Evolutionary conservation across 2,888 invertebrate genomes (phyloP).

Genomic region (Chloroclystis v-ata): DNA sequence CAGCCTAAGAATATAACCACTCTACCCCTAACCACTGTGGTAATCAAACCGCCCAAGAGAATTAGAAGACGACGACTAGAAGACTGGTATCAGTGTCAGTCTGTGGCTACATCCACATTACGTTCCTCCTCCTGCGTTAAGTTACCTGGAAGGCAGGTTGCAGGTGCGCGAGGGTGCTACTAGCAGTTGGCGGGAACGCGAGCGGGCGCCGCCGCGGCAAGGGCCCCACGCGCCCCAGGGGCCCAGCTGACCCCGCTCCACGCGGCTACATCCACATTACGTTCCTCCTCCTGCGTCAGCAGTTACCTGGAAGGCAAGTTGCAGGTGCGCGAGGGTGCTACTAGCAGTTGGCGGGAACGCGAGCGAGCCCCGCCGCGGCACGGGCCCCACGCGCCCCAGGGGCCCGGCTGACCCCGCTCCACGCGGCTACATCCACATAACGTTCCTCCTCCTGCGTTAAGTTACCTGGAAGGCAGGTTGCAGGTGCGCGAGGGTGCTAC

Average conservation of each 20-base stretch:
- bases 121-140: too few species aligned
- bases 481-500: conserved; percentile 52
- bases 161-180: conserved; percentile 52
- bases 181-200: conserved; percentile 59
- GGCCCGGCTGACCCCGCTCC: conserved; percentile 50
- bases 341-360: conserved; percentile 57
- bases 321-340: conserved; percentile 51
- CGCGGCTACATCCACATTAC: conserved; percentile 61
- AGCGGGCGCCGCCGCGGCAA: conserved; percentile 64
- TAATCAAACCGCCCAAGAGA: too few species aligned
- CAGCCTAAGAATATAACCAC: too few species aligned
- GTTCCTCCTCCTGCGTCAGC: conserved; percentile 56
- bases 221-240: conserved; percentile 70
- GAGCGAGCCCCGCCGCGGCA: conserved; percentile 66
- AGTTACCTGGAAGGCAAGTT: conserved; percentile 51
- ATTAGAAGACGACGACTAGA: too few species aligned
- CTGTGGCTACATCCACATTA: too few species aligned
- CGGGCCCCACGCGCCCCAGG: conserved; percentile 68
- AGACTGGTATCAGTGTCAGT: too few species aligned
- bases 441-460: conserved; percentile 58
- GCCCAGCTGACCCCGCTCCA: conserved; percentile 48
- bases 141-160: conserved; percentile 52
- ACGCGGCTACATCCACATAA: conserved; percentile 55
- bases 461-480: conserved; percentile 52
- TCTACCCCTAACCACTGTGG: too few species aligned